Conservation (phyloP, 2,888 invertebrate genomes). For the Tanytarsus gracilentus region DNA sequence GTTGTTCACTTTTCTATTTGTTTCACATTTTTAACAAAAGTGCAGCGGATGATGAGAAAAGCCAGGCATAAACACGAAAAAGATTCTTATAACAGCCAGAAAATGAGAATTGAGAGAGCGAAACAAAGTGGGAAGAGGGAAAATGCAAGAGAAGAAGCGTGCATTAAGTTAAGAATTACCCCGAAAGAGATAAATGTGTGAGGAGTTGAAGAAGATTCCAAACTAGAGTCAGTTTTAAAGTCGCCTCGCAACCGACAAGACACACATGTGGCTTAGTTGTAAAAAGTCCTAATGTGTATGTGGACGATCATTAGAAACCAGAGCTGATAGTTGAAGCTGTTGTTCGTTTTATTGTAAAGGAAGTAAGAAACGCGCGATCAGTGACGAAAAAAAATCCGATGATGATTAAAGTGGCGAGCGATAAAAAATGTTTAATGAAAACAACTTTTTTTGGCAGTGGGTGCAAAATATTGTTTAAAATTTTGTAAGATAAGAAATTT, state of each 20-base stretch:
- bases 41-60: background rate
- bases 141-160: background rate
- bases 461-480: no score
- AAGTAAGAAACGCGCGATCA: no score
- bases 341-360: no score
- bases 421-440: no score
- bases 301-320: background rate
- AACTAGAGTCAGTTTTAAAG: slow-evolving; percentile 22
- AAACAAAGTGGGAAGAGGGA: background rate
- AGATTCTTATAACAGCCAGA: no score
- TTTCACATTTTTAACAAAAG: slow-evolving; percentile 1
- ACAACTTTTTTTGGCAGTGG: no score
- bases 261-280: background rate
- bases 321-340: no score
- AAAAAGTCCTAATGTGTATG: background rate
- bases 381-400: no score
- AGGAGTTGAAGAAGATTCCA: slow-evolving; percentile 13
- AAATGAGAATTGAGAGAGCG: background rate
- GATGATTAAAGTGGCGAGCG: no score
- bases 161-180: background rate
- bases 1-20: no score
- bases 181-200: background rate
- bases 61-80: background rate
- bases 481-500: no score
- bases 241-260: slow-evolving; percentile 18